These are phyloP conservation scores for Myocastor coypus DNA, from an alignment of 2,113 vertebrate genomes.

Conservation along the genomic window DNA sequence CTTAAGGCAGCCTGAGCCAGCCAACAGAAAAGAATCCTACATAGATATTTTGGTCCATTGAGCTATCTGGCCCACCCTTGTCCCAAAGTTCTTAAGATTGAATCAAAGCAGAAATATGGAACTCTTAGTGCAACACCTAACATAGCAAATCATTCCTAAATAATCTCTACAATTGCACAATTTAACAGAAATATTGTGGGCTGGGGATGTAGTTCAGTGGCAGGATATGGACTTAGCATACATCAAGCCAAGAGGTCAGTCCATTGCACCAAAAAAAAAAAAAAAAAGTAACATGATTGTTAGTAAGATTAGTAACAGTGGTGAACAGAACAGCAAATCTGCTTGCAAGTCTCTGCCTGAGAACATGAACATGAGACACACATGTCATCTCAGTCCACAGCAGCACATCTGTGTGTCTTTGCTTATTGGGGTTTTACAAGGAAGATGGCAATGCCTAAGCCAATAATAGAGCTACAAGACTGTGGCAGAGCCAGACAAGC, in stretches of 20 bases:
- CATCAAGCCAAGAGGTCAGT: not conserved
- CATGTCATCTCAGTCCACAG: not conserved
- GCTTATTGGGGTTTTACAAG: slow-evolving; percentile 87
- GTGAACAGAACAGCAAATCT: not conserved
- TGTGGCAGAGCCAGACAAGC: slow-evolving; percentile 88
- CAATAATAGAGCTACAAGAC: slow-evolving; percentile 87
- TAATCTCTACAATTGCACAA: not conserved
- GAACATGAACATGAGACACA: not conserved
- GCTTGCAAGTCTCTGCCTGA: not conserved
- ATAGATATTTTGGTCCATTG: too few relatives aligned
- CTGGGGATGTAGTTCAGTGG: not conserved
- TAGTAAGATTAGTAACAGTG: not conserved
- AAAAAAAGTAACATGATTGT: not conserved
- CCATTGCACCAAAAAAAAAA: not conserved
- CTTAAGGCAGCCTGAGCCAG: too few relatives aligned
- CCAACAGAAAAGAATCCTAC: too few relatives aligned
- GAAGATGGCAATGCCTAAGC: slow-evolving; percentile 81
- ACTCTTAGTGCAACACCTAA: not conserved
- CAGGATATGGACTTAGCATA: not conserved
- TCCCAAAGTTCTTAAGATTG: not conserved
- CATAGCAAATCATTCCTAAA: not conserved
- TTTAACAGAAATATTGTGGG: not conserved
- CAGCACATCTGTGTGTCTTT: slow-evolving; percentile 1
- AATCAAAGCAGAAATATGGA: not conserved
- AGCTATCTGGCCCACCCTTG: too few relatives aligned